These are phyloP conservation scores for Drosophila paranaensis DNA, from an alignment of 2,888 invertebrate genomes.

Conservation along the genomic window DNA sequence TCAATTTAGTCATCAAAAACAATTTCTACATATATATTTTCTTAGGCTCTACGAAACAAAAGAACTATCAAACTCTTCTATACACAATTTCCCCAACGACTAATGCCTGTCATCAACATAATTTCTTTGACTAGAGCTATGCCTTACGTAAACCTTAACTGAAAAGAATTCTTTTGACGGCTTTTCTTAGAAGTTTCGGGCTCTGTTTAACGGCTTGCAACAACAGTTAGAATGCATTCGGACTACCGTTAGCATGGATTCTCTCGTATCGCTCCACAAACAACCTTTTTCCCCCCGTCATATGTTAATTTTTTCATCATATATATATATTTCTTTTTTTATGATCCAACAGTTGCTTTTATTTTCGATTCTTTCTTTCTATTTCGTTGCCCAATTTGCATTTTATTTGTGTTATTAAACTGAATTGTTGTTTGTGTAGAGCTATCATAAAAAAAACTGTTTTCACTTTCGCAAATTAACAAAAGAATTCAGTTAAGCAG, in stretches of 20 bases:
- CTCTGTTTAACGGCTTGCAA: constrained; percentile 40
- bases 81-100: not conserved
- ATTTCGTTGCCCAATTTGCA: constrained; percentile 39
- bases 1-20: constrained; percentile 35
- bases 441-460: constrained; percentile 46
- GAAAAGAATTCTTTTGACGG: constrained; percentile 17
- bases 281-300: constrained; percentile 28
- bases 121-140: not conserved
- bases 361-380: constrained; percentile 19
- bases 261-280: constrained; percentile 34
- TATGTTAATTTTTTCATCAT: constrained; percentile 44
- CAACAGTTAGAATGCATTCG: constrained; percentile 64
- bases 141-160: constrained; percentile 8
- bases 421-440: constrained; percentile 13
- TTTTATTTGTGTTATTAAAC: constrained; percentile 55
- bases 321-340: constrained; percentile 13
- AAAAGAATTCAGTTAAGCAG: constrained; percentile 44
- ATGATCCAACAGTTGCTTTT: constrained; percentile 43
- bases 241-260: constrained; percentile 53
- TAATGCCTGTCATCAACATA: constrained; percentile 7
- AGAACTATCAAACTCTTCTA: not conserved
- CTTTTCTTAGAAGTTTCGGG: constrained; percentile 29
- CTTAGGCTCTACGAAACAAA: not conserved
- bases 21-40: not conserved
- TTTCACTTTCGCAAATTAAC: constrained; percentile 76